These are phyloP conservation scores for Squalus acanthias DNA, from an alignment of 2,797 vertebrate species.

Conservation along the genomic window DNA sequence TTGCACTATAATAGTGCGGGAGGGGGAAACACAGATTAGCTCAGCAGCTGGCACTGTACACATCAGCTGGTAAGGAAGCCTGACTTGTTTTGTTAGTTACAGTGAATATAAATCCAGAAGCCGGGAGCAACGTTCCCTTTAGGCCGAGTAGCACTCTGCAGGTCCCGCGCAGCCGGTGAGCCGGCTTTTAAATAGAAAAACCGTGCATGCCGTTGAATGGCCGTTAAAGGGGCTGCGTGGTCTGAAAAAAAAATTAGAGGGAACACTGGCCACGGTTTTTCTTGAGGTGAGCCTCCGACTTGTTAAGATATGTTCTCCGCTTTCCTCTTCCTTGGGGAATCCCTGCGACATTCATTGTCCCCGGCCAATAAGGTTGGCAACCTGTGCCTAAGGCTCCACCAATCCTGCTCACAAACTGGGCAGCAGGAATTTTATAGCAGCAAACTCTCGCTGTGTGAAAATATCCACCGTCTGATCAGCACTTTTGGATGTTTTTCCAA, in stretches of 20 bases:
- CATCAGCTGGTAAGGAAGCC: background rate
- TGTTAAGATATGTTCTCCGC: background rate
- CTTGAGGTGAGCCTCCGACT: background rate
- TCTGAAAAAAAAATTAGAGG: no score
- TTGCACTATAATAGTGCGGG: background rate
- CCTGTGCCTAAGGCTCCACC: no score
- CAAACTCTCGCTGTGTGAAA: background rate
- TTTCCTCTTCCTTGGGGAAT: background rate
- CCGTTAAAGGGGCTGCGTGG: no score
- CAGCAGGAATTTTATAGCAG: background rate
- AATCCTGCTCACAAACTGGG: background rate
- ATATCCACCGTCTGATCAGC: background rate
- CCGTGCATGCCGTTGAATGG: no score
- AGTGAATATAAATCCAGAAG: background rate
- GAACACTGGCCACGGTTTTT: background rate
- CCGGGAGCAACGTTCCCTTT: background rate
- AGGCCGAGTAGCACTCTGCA: no score
- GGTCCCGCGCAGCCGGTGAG: no score
- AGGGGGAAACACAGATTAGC: background rate
- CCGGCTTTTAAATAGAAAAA: no score
- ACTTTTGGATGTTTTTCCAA: background rate
- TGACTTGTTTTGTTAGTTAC: background rate
- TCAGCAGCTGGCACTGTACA: background rate
- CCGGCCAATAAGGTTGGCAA: background rate
- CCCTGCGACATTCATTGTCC: background rate